Evolutionary conservation across 2,888 invertebrate species (phyloP), one percentile per base, ranked within the genome.

Genomic region (Apoderus coryli): DNA sequence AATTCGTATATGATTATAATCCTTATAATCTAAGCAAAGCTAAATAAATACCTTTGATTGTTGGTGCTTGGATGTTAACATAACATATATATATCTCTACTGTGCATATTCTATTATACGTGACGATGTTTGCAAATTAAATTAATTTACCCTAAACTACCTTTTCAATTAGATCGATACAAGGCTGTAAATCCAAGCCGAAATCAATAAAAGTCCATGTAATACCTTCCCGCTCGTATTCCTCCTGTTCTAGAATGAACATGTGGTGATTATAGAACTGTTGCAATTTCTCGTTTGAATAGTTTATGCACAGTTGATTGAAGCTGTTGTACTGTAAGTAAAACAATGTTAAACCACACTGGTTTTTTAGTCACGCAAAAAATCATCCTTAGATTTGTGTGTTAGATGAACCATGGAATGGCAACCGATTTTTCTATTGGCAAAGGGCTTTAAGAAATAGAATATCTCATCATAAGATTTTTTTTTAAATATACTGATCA

Each of bases 181-280:
- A 88, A 45, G 78, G 69, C 63, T 84, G 82, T 53, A 90, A 75
- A 61, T 92, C 89, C 76, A 89, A 77, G 65, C 88, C 89, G 62
- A 90, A 90, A 71, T 90, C 89, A 61, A 92, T 89, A 63, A 89
- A 90, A 48, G 70, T 75, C 90, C 90, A 90, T 49, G 69, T 65
- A 57, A 90, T 84, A 51, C 84, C 82, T 65, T 90, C 86, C 50
- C 80, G 70, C 63, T 85, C 84, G 67, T 90, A 90, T 57, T 90
- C 88, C 60, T 90, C 89, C 69, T 90, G 89, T 66, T 90, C 89
- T 63, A 90, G 67, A 48, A 90, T 77, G 66, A 90, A 90, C 89
- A 90, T 89, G 69, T 85, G 77, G 61, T 90, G 88, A 64, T 90
- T 90, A 76, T 89, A 90, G 69, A 84, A 90, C 59, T 90, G 90